phyloP scores from a whole-genome alignment of 1,140 invertebrate species.

The Lutraria rhynchaena region DNA sequence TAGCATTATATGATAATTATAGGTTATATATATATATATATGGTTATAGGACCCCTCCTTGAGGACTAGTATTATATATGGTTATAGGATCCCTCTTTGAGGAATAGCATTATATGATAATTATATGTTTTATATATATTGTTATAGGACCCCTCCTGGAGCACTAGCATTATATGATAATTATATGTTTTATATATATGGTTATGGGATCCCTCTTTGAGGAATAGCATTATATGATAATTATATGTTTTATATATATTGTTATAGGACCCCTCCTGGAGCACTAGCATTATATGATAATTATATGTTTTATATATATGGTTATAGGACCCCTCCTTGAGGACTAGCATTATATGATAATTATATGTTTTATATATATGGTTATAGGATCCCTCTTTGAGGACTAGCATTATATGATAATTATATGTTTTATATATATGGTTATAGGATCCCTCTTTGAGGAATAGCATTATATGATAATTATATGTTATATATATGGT shows the following conservation, averaged over 20 bases:
- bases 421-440: no score
- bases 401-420: no score
- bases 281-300: neutral
- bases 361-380: no score
- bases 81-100: slow-evolving; percentile 16
- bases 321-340: no score
- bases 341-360: no score
- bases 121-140: neutral
- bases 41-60: neutral
- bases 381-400: no score
- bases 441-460: no score
- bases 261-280: neutral
- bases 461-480: no score
- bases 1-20: neutral
- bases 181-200: no score
- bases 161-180: no score
- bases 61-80: neutral
- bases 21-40: neutral
- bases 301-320: neutral
- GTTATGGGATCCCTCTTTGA: neutral
- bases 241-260: neutral
- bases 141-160: slow-evolving; percentile 46
- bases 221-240: neutral
- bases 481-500: no score
- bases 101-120: neutral